These are phyloP conservation scores for Loripinus fragilis DNA, from an alignment of 2,888 invertebrate genomes.

Conservation along the genomic window DNA sequence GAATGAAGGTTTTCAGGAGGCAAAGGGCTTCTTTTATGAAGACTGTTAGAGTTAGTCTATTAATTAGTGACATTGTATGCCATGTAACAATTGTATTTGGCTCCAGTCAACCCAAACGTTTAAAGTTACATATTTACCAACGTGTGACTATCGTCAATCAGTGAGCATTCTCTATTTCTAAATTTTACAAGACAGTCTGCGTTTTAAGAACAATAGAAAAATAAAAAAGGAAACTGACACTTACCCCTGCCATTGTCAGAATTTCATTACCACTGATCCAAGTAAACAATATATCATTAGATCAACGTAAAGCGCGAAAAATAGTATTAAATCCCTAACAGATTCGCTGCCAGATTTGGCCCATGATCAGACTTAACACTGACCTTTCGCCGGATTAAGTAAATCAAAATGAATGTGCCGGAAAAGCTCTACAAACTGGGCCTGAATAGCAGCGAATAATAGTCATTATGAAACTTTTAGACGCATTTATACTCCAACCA, in stretches of 20 bases:
- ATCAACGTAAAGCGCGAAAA: not conserved
- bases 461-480: no score
- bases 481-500: no score
- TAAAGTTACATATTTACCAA: not conserved
- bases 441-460: no score
- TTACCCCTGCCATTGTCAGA: not conserved
- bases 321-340: not conserved
- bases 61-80: no score
- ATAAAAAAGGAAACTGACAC: not conserved
- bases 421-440: no score
- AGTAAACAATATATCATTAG: not conserved
- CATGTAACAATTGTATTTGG: not conserved
- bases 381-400: slow-evolving; percentile 7
- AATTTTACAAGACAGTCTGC: not conserved
- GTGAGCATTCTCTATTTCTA: no score
- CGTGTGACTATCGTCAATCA: not conserved
- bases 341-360: not conserved
- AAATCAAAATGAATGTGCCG: not conserved
- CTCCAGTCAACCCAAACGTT: not conserved
- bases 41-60: no score
- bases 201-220: not conserved
- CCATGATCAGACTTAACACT: not conserved
- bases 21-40: no score
- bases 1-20: no score
- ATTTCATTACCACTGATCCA: not conserved